Evolutionary conservation across 2,888 invertebrate genomes (phyloP).

Genomic region (Caenorhabditis sinica): DNA sequence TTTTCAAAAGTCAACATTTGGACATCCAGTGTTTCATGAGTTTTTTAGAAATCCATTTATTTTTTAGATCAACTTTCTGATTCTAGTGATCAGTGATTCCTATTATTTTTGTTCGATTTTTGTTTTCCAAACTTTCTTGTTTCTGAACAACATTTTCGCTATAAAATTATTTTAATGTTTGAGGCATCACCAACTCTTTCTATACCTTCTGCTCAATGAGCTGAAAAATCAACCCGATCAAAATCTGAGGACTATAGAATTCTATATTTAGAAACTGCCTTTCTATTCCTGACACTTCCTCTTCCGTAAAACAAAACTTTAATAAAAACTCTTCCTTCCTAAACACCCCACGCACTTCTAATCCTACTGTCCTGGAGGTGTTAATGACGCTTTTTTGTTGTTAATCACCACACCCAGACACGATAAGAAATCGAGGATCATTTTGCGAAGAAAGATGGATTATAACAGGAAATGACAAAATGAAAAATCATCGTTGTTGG

Average conservation of each 20-base stretch:
- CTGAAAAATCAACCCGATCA: background rate
- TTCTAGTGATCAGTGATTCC: no score
- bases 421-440: constrained; percentile 7
- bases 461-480: constrained; percentile 18
- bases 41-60: no score
- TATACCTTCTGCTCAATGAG: background rate
- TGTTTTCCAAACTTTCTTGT: no score
- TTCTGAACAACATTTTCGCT: no score
- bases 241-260: background rate
- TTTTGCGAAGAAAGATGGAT: background rate
- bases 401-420: background rate
- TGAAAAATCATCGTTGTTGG: background rate
- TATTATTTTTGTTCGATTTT: no score
- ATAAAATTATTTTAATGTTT: background rate
- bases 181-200: no score
- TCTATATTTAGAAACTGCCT: constrained; percentile 9
- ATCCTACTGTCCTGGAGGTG: constrained; percentile 20
- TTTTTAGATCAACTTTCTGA: no score
- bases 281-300: background rate
- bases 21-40: no score
- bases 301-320: background rate
- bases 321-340: background rate
- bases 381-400: background rate
- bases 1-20: no score
- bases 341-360: background rate